Base-by-base conservation (phyloP, 2,797 vertebrate species). In the Falco concolor region DNA sequence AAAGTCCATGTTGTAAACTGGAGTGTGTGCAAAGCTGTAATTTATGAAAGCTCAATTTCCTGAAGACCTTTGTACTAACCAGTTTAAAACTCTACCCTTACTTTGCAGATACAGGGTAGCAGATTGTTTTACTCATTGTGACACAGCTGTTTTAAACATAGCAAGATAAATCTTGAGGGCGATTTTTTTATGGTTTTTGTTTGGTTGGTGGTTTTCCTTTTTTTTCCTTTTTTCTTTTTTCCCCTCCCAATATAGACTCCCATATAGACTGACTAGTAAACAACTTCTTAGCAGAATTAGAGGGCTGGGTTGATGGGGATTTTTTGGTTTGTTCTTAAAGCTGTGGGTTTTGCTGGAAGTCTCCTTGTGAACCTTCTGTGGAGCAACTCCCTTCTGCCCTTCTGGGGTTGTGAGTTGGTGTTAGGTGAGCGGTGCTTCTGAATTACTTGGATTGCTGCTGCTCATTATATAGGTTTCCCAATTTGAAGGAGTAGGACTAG, bases 1-100 rank as follows among this genome's bases (percentile, higher is more conserved):
- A 90, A 96, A 95, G 96, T 96, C 91, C 91, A 80, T 6, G 8
- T 36, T 94, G 78, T 88, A 94, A 95, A 94, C 52, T 49, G 70
- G 67, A 60, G 53, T 45, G 40, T 91, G 53, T 74, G 52, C 85
- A 91, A 60, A 82, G 59, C 85, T 76, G 22, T 77, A 17, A 34
- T 56, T 84, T 32, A n/a, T 60, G 47, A 56, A 90, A 64, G 70
- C 60, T 91, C 19, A 3, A 3, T 87, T 86, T 95, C 72, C 93
- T 53, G 28, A 76, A 73, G 89, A 95, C 90, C 94, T 96, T 96
- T 91, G 90, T 74, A 84, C 95, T 57, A 25, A 36, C 8, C 27
- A 57, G 63, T 87, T 95, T 70, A 69, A 89, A 91, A 69, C 28
- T 88, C 67, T 93, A 40, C 23, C 17, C 16, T 56, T 84, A 52